Percentiles rank a stretch among this genome's conserved stretches.
Evolutionary conservation across 2,888 invertebrate species (phyloP).

Genomic region (Charanyca ferruginea): DNA sequence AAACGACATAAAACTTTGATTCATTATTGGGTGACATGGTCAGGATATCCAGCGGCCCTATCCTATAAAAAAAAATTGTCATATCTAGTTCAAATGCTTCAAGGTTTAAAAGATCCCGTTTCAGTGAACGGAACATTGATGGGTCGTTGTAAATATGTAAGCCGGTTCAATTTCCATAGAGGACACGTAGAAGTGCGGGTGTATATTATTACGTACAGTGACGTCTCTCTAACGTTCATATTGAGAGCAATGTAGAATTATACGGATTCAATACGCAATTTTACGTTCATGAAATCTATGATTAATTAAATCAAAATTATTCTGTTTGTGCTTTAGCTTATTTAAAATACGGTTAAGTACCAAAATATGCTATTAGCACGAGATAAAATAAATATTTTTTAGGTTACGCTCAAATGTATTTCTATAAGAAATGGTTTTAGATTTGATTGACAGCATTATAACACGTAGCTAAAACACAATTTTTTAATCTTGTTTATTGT

Average conservation of each 20-base stretch:
- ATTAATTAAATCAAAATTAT: slow-evolving; percentile 24
- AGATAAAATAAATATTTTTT: slow-evolving; percentile 23
- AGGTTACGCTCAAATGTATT: slow-evolving; percentile 32
- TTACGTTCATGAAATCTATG: slow-evolving; percentile 14
- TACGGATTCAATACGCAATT: slow-evolving; percentile 22
- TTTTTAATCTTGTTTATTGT: slow-evolving; percentile 44
- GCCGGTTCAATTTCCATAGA: slow-evolving; percentile 19
- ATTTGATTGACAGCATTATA: slow-evolving; percentile 28
- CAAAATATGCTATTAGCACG: slow-evolving; percentile 29
- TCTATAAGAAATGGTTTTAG: slow-evolving; percentile 10
- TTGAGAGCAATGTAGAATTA: slow-evolving; percentile 68
- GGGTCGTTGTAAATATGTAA: slow-evolving; percentile 39
- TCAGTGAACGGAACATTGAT: slow-evolving; percentile 37
- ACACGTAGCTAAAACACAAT: slow-evolving; percentile 28
- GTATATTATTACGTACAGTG: slow-evolving; percentile 63
- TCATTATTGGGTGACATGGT: slow-evolving; percentile 6
- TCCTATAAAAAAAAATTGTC: background rate
- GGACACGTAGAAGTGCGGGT: slow-evolving; percentile 49
- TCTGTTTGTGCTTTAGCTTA: slow-evolving; percentile 45
- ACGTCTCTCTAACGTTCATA: slow-evolving; percentile 63
- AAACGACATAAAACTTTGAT: slow-evolving; percentile 2
- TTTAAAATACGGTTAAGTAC: slow-evolving; percentile 3
- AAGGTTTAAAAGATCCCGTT: slow-evolving; percentile 5
- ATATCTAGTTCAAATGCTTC: slow-evolving; percentile 13
- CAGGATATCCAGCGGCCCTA: slow-evolving; percentile 6